Conservation (phyloP, 2,888 invertebrate genomes). For the Diploptera punctata region DNA sequence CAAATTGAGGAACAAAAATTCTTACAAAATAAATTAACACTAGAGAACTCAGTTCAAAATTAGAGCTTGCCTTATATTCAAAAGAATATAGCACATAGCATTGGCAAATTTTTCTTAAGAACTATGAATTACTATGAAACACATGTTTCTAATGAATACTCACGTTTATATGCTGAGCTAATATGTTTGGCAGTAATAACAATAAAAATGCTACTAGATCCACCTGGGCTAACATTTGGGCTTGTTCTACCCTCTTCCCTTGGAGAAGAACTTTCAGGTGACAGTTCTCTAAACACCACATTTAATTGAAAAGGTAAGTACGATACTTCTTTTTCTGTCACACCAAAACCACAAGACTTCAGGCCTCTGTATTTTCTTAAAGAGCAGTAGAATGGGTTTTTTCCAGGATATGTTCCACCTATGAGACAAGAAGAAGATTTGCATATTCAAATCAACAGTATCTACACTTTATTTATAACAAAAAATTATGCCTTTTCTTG, state of each 20-base stretch:
- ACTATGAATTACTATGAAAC: neutral
- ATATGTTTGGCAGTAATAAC: slow-evolving; percentile 77
- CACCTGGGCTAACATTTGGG: neutral
- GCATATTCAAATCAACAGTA: too few species aligned
- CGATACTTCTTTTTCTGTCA: slow-evolving; percentile 62
- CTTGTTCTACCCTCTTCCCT: slow-evolving; percentile 48
- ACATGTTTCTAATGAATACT: slow-evolving; percentile 45
- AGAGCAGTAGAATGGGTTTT: slow-evolving; percentile 62
- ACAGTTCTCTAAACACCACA: slow-evolving; percentile 70
- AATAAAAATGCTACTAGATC: slow-evolving; percentile 43
- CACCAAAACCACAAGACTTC: slow-evolving; percentile 63
- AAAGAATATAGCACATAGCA: too few species aligned
- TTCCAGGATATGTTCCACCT: slow-evolving; percentile 1
- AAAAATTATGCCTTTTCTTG: too few species aligned
- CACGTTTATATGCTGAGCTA: slow-evolving; percentile 79
- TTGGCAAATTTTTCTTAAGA: too few species aligned
- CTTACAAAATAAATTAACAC: too few species aligned
- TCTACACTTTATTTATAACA: too few species aligned
- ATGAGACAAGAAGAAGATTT: too few species aligned
- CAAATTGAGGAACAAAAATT: too few species aligned
- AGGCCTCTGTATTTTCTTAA: slow-evolving; percentile 72
- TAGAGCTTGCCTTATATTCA: too few species aligned
- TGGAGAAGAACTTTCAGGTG: slow-evolving; percentile 49
- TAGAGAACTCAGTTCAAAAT: too few species aligned
- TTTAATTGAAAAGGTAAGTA: slow-evolving; percentile 78